Evolutionary conservation across 37 sponge, comb jelly and placozoan genomes (phyloP).

Genomic region (Ianthella basta): DNA sequence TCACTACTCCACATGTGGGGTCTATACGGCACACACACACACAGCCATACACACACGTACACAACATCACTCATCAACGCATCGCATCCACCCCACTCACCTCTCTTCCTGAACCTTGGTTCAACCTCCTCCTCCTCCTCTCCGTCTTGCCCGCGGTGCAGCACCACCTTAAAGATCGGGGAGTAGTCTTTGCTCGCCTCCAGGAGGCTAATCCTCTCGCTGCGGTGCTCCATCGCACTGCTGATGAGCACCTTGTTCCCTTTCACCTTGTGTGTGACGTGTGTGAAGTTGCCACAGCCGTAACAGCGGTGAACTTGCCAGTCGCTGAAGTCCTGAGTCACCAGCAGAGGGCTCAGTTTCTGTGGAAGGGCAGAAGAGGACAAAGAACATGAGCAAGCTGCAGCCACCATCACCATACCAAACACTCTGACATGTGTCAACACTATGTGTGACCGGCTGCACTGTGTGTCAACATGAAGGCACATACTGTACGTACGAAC

Average conservation of each 20-base stretch:
- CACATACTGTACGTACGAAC: neutral
- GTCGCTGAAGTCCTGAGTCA: conserved; percentile 23
- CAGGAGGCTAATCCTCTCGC: neutral
- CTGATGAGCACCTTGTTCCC: neutral
- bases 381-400: neutral
- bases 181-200: conserved; percentile 25
- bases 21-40: neutral
- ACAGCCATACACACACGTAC: neutral
- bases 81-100: neutral
- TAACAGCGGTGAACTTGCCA: conserved; percentile 57
- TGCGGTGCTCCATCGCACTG: neutral
- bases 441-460: too few species aligned
- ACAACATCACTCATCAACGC: too few species aligned
- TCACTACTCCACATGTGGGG: neutral
- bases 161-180: conserved; percentile 50
- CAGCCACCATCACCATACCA: too few species aligned
- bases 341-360: neutral
- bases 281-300: conserved; percentile 67
- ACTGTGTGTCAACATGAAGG: too few species aligned
- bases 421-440: neutral
- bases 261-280: conserved; percentile 46
- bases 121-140: conserved; percentile 35
- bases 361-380: neutral
- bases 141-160: neutral
- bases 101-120: conserved; percentile 35